phyloP scores from a whole-genome alignment of 2,113 vertebrate genomes.

The Chionomys nivalis region DNA sequence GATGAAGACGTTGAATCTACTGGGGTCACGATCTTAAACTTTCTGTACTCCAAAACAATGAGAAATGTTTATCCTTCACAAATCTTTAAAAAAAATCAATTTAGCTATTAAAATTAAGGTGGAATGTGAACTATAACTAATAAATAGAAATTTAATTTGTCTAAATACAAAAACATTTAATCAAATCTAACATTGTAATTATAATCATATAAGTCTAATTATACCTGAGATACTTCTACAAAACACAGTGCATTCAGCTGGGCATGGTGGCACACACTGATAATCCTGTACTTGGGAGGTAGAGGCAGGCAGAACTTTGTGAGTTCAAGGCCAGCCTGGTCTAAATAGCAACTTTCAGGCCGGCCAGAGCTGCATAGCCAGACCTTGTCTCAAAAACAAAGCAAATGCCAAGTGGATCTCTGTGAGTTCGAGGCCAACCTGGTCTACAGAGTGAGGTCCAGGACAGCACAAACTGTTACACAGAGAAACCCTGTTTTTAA shows the following conservation, averaged over 20 bases:
- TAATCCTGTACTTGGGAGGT: not conserved
- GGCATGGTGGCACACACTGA: not conserved
- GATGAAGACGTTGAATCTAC: not conserved
- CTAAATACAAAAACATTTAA: slow-evolving; percentile 1
- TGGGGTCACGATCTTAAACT: not conserved
- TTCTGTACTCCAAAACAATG: not conserved
- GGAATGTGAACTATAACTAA: slow-evolving; percentile 30
- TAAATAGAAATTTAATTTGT: not conserved
- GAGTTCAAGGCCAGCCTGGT: not conserved
- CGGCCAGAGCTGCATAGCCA: not conserved
- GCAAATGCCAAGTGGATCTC: not conserved
- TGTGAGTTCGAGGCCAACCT: not conserved
- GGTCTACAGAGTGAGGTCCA: not conserved
- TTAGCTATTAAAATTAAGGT: slow-evolving; percentile 25
- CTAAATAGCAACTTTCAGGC: not conserved
- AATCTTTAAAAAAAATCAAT: not conserved
- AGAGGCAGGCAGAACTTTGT: not conserved
- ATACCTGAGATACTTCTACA: slow-evolving; percentile 23
- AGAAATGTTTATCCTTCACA: not conserved
- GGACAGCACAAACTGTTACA: too few species aligned
- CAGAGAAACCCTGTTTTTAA: not conserved
- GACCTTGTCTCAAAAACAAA: not conserved
- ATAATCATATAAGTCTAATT: slow-evolving; percentile 15
- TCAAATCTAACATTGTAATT: slow-evolving; percentile 26
- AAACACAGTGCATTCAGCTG: not conserved